Conservation (phyloP, 2,797 vertebrate genomes). For the Scarus forsteni region DNA sequence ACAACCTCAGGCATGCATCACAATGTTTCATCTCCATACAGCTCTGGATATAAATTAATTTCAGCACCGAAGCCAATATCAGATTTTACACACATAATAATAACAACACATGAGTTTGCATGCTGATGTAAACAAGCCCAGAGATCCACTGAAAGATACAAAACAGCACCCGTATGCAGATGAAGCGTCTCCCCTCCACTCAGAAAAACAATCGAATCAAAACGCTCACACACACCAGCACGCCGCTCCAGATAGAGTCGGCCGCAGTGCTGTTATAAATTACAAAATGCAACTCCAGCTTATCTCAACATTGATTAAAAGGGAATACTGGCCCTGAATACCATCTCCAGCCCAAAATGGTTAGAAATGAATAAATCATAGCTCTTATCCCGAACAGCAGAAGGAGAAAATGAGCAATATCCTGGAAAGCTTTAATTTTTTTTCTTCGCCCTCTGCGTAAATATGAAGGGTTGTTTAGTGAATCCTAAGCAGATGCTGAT, state of each 20-base stretch:
- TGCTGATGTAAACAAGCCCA: conserved; percentile 13
- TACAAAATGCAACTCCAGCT: conserved; percentile 65
- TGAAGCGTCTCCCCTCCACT: conserved; percentile 16
- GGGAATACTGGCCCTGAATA: conserved; percentile 69
- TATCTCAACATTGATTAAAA: conserved; percentile 77
- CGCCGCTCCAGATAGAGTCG: conserved; percentile 40
- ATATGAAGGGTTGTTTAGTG: conserved; percentile 69
- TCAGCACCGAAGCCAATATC: conserved; percentile 30
- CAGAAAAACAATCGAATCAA: conserved; percentile 9
- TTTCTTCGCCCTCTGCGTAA: conserved; percentile 62
- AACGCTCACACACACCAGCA: conserved; percentile 5
- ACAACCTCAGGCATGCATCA: conserved; percentile 55
- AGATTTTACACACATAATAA: conserved; percentile 28
- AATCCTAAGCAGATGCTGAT: conserved; percentile 75
- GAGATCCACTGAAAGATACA: conserved; percentile 8
- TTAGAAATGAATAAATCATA: conserved; percentile 80
- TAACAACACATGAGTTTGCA: conserved; percentile 21
- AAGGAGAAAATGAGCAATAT: conserved; percentile 78
- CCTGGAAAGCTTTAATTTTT: conserved; percentile 73
- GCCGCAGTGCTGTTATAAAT: conserved; percentile 57
- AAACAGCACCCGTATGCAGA: conserved; percentile 1
- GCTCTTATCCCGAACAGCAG: conserved; percentile 71
- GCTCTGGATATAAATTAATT: conserved; percentile 54
- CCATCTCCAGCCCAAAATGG: conserved; percentile 62
- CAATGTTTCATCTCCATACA: conserved; percentile 59